Conservation (phyloP, 2,888 invertebrate genomes). For the Bellardia pandia region DNA sequence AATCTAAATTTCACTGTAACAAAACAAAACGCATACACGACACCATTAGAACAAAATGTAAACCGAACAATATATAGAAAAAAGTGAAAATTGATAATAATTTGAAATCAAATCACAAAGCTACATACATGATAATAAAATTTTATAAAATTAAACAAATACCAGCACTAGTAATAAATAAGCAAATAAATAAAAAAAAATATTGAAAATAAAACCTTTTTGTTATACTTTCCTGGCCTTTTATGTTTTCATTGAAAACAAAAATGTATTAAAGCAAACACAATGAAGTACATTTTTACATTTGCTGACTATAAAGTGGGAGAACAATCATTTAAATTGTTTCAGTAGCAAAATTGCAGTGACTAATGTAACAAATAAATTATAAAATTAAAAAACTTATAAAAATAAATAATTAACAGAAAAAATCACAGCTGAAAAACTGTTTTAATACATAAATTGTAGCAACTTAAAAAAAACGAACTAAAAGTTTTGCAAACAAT, state of each 20-base stretch:
- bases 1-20: background rate
- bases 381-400: background rate
- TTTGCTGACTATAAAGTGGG: slow-evolving; percentile 56
- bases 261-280: slow-evolving; percentile 1
- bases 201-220: slow-evolving; percentile 3
- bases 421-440: too few species aligned
- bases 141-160: slow-evolving; percentile 26
- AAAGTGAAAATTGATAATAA: slow-evolving; percentile 8
- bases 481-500: too few species aligned
- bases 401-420: background rate
- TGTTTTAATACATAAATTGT: too few species aligned
- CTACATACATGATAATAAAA: background rate
- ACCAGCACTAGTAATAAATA: background rate
- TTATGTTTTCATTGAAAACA: background rate
- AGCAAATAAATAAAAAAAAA: background rate
- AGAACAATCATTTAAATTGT: slow-evolving; percentile 41
- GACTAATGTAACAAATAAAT: slow-evolving; percentile 16
- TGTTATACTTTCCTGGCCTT: background rate
- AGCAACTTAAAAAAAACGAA: too few species aligned
- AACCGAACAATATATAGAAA: background rate
- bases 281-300: background rate
- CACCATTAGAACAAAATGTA: background rate
- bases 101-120: background rate
- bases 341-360: slow-evolving; percentile 62
- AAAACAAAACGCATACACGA: background rate